Base-by-base conservation (phyloP, 2,113 vertebrate species). In the Clarias macrocephalus region DNA sequence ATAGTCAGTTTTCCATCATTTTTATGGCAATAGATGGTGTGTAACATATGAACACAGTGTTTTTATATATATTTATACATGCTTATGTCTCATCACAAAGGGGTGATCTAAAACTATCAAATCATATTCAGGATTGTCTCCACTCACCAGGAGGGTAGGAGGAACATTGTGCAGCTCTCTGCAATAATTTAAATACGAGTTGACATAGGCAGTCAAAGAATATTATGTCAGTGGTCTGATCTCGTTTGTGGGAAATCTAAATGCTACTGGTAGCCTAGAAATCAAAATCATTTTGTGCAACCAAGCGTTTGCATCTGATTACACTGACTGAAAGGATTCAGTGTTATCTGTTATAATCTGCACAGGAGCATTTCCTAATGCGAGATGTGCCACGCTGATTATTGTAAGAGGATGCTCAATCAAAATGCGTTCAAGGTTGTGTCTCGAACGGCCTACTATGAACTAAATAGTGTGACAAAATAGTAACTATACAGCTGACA, bases 141-240 rank as follows among this genome's bases (percentile, higher is more conserved):
- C 25, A 57, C 54, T 59, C 37, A 48, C 33, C 57, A 76, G 42
- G 57, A 54, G 73, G 8, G 60, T 4, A 68, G 85, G 48, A 80
- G n/a, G n/a, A 59, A 80, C n/a, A 66, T 25, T 80, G 62, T 86
- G 30, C 75, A 66, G 42, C 52, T 68, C 52, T 80, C 65, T 79
- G 63, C 62, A 80, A 77, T 66, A 80, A 70, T 68, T 80, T 33
- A 68, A 63, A 86, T 30, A 12, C n/a, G 28, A 59, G 63, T 60
- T 70, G 63, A 86, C 85, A 60, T 42, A n/a, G 52, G 30, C 63
- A 86, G 77, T 86, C 76, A 70, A 23, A 68, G 18, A 77, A 65
- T 77, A 52, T 85, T 65, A 85, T 65, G 59, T 85, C 83, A 85
- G 82, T 56, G 66, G 57, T 85, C 83, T 62, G n/a, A 28, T 73